Base-by-base conservation (phyloP, 2,113 vertebrate genomes). In the Lethenteron camtschaticum region DNA sequence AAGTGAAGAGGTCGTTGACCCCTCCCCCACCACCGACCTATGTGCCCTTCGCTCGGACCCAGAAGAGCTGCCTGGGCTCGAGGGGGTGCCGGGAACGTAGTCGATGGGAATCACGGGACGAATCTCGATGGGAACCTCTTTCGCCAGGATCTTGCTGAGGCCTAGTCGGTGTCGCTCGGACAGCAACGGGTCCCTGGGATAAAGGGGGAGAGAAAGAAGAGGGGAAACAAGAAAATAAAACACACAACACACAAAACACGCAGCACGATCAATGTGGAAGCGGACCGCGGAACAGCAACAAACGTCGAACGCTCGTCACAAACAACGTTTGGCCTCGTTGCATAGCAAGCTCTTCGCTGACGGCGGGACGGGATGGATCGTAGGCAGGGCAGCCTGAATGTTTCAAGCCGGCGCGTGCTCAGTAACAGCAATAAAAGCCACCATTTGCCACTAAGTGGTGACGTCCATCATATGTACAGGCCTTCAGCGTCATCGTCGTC, bases 41-140 rank as follows among this genome's bases (percentile, higher is more conserved):
- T 95, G 72, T 86, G 71, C 71, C 90, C 73, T 78, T 81, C 2
- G 87, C 85, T 74, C 87, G 82, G 71, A 92, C 89, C 92, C 92
- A 95, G 79, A 89, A 87, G 72, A 91, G 79, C 74, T 84, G 83
- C 74, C 81, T 88, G 0, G 88, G 83, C 68, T 90, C 84, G 74
- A 78, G 75, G 0, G 73, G 70, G 75, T 57, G 3, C 4, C 69
- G 69, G 75, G 72, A 70, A 75, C 76, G 13, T 79, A 56, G n/a
- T 79, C 78, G 0, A 81, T 76, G 0, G 85, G 85, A 75, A 86
- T 86, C 55, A 96, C 77, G 0, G 84, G 82, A 73, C 87, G 94
- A 71, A 95, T 86, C 57, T 95, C 89, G 69, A 97, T 85, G 0
- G 91, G 90, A 20, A 96, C 80, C 2, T 95, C 86, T n/a, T 78